Evolutionary conservation across 64 coral and sea anemone genomes (phyloP), one percentile per base, ranked within the genome.

Genomic region (Astreopora myriophthalma): DNA sequence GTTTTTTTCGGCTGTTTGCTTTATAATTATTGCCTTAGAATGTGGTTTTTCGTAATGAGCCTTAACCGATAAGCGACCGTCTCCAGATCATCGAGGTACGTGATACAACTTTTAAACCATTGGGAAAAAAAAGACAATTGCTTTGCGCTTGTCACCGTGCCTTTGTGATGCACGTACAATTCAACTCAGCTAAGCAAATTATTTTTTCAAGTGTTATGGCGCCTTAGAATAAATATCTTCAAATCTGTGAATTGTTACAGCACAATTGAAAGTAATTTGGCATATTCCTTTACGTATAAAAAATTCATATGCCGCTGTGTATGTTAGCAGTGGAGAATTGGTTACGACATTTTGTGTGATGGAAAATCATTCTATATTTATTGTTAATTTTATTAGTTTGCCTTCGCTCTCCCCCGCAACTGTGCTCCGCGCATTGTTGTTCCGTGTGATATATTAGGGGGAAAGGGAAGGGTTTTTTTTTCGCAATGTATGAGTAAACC

Each of bases 231-330:
- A 83, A 83, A 83, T 83, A 83, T 64, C 5, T 83, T 37, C 12
- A 83, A 33, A 64, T 83, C 29, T 64, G 33, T 35, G 79, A 65
- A 64, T 83, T 83, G 29, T 80, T 30, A 32, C 24, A 32, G 17
- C 52, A 64, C 61, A 37, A 83, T 83, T 63, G 79, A 63, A 65
- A 39, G 52, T 28, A 83, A 83, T 83, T 83, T 32, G 55, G 34
- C 22, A 38, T 64, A 13, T 32, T 22, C 55, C 30, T 83, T 37
- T 33, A 26, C 33, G 57, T 24, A 65, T 83, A 26, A 83, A 83
- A 62, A 19, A 61, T 83, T 64, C 39, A 83, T 83, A 24, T 19
- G 19, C 32, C 34, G 7, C 19, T 80, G n/a, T 61, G 26, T 60
- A 57, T 19, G 48, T 58, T 34, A 34, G 16, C 17, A 26, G 22